These are phyloP conservation scores for Drosophila teissieri DNA, from an alignment of 1,140 invertebrate genomes.

Conservation along the genomic window DNA sequence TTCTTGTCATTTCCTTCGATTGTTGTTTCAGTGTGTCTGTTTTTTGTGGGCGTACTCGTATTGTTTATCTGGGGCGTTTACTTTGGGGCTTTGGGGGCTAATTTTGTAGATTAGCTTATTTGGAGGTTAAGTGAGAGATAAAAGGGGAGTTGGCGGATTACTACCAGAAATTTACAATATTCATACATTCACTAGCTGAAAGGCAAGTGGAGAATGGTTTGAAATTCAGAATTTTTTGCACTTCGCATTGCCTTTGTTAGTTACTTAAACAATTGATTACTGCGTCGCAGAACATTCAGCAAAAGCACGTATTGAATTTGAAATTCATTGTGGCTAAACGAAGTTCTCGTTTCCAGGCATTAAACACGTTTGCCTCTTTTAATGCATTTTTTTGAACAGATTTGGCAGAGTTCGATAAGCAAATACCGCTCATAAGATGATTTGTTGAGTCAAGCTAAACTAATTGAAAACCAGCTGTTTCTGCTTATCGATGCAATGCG, in stretches of 20 bases:
- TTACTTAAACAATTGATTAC: conserved; percentile 14
- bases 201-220: too few species aligned
- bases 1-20: conserved; percentile 29
- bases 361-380: conserved; percentile 57
- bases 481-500: conserved; percentile 11
- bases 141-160: background rate
- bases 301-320: conserved; percentile 41
- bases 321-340: conserved; percentile 32
- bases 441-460: conserved; percentile 26
- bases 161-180: too few species aligned
- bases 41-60: conserved; percentile 45
- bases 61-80: conserved; percentile 48
- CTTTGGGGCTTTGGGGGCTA: conserved; percentile 13
- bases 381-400: conserved; percentile 14
- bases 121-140: conserved; percentile 10
- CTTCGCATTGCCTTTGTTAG: conserved; percentile 8
- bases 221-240: background rate
- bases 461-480: conserved; percentile 44
- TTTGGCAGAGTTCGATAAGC: conserved; percentile 18
- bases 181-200: too few species aligned
- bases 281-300: conserved; percentile 15
- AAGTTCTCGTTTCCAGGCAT: conserved; percentile 37
- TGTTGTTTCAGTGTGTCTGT: conserved; percentile 25
- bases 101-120: conserved; percentile 18
- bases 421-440: conserved; percentile 6